Evolutionary conservation across 2,888 invertebrate species (phyloP), one percentile per base, ranked within the genome.

Genomic region (Mythimna impura): DNA sequence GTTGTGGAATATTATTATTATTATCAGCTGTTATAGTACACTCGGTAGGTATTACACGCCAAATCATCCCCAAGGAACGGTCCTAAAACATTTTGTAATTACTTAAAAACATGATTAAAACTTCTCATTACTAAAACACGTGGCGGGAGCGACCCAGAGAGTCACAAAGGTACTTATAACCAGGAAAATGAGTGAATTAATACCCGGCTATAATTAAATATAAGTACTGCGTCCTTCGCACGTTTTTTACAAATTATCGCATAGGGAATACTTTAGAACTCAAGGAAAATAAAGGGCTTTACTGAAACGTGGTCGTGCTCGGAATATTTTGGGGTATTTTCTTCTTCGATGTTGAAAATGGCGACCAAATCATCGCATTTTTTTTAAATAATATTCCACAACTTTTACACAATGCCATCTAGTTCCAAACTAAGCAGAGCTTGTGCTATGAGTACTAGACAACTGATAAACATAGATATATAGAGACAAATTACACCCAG

Each of bases 181-280:
- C 63, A 30, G 58, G 68, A 60, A 55, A 71, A 73, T 73, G 61
- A 74, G 71, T 73, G 14, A 80, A 78, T 82, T 78, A 78, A 71
- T 76, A 70, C 58, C 7, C 3, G 25, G 36, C 25, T 60, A 64
- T 82, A 74, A 82, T 84, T 72, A 79, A 79, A 62, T 74, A 69
- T 54, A 70, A 78, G 70, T 70, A 60, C 58, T 34, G 40, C 47
- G 60, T 14, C 73, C 66, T 83, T 71, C 30, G 77, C 77, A 77
- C 64, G 68, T 70, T 78, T 79, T 76, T 73, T 74, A 70, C 69
- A 83, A 82, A 85, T 77, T 70, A 66, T 62, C 70, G 55, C 72
- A 58, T 10, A 30, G 78, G 80, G 83, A 80, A 36, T 76, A 64
- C 57, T 72, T 62, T 69, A 60, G 22, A 57, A 58, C 58, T 67